Percentiles rank a stretch among this genome's conserved stretches.
These are phyloP conservation scores for Champsocephalus gunnari DNA, from an alignment of 2,797 vertebrate species.

Conservation along the genomic window DNA sequence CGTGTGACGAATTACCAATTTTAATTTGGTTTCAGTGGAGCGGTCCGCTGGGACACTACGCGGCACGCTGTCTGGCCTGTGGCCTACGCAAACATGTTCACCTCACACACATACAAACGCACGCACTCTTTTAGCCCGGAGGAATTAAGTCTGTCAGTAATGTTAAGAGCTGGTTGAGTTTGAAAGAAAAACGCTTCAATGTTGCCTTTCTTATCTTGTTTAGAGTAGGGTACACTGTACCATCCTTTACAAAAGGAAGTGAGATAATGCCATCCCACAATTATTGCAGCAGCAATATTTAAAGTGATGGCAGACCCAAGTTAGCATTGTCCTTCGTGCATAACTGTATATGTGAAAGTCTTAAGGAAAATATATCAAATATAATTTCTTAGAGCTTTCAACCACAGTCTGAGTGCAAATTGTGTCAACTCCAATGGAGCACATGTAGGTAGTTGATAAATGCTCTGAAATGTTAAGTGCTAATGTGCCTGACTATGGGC, in stretches of 20 bases:
- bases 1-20: slow-evolving; percentile 63
- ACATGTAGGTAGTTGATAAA: slow-evolving; percentile 1
- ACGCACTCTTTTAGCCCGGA: slow-evolving; percentile 3
- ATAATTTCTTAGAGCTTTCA: no score
- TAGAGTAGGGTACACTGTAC: no score
- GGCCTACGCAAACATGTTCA: slow-evolving; percentile 7
- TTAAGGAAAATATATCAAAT: no score
- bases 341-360: no score
- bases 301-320: no score
- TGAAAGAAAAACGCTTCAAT: no score
- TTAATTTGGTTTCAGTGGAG: slow-evolving; percentile 58
- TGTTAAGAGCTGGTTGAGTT: no score
- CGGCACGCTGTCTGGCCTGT: slow-evolving; percentile 16
- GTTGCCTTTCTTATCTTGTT: no score
- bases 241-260: no score
- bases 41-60: slow-evolving; percentile 55
- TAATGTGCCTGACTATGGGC: background rate
- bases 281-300: no score
- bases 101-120: background rate
- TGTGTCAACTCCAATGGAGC: background rate
- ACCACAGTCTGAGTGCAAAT: background rate
- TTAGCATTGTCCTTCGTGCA: no score
- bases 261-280: no score
- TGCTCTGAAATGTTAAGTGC: slow-evolving; percentile 1
- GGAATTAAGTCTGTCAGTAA: background rate